Percentiles rank a stretch among this genome's conserved stretches.
These are phyloP conservation scores for Rhagonycha fulva DNA, from an alignment of 2,888 invertebrate species.

Conservation along the genomic window DNA sequence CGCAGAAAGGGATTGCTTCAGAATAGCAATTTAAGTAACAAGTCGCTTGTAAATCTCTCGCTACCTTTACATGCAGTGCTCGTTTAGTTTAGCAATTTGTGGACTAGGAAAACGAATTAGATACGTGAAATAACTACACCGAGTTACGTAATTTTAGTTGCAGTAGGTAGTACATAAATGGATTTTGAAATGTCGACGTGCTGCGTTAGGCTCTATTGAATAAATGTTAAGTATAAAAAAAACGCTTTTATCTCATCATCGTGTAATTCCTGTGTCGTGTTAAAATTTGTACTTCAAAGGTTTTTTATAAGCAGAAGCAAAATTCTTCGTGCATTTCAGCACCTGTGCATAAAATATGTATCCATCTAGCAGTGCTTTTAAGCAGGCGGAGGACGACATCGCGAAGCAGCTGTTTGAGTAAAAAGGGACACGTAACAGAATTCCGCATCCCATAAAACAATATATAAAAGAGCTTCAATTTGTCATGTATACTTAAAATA, in stretches of 20 bases:
- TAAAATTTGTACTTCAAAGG: constrained; percentile 14
- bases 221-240: background rate
- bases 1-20: background rate
- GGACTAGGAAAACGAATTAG: constrained; percentile 7
- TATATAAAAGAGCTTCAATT: constrained; percentile 24
- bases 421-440: constrained; percentile 9
- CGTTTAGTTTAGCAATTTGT: constrained; percentile 4
- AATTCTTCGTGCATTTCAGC: constrained; percentile 15
- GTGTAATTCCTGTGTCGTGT: constrained; percentile 13
- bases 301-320: background rate
- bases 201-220: background rate
- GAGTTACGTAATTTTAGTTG: background rate
- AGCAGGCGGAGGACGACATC: constrained; percentile 7
- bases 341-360: constrained; percentile 21
- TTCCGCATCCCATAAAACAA: constrained; percentile 15
- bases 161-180: background rate
- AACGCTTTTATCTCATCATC: constrained; percentile 9
- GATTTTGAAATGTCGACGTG: background rate
- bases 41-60: background rate
- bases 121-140: constrained; percentile 3
- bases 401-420: constrained; percentile 5
- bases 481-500: constrained; percentile 25
- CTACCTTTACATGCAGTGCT: background rate
- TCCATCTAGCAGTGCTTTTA: constrained; percentile 9
- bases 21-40: background rate